Evolutionary conservation across 2,888 invertebrate genomes (phyloP).

Genomic region (Isoperla grammatica): DNA sequence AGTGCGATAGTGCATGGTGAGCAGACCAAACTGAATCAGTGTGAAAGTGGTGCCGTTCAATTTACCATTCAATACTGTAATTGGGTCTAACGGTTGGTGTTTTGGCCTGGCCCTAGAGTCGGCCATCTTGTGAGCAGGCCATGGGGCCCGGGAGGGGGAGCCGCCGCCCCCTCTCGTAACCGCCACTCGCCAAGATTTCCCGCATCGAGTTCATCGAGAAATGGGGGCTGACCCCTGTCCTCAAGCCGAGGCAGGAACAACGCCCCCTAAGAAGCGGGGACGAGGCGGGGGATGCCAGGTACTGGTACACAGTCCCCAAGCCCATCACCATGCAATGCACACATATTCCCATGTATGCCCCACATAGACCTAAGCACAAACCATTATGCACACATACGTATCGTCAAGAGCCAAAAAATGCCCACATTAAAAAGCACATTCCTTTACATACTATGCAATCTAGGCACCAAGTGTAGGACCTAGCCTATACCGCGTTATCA

Average conservation of each 20-base stretch:
- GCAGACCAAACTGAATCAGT: too few species aligned
- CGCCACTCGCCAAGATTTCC: conserved; percentile 82
- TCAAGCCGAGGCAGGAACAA: conserved; percentile 92
- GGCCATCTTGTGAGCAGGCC: conserved; percentile 33
- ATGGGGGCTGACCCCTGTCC: conserved; percentile 98
- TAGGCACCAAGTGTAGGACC: too few species aligned
- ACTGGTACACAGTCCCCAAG: conserved; percentile 35
- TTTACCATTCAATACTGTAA: not conserved
- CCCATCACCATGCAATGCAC: too few species aligned
- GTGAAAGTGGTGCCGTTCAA: too few species aligned
- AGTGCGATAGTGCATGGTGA: too few species aligned
- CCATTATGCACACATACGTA: too few species aligned
- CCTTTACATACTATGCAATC: too few species aligned
- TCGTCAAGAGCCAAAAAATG: too few species aligned
- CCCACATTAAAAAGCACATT: too few species aligned
- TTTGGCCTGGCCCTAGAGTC: conserved; percentile 13
- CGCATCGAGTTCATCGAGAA: conserved; percentile 95
- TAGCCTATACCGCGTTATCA: too few species aligned
- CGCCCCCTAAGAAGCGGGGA: conserved; percentile 68
- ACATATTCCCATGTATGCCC: too few species aligned
- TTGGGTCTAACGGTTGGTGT: conserved; percentile 23
- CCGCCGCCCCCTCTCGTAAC: conserved; percentile 55
- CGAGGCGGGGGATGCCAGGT: conserved; percentile 68
- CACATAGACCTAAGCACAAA: too few species aligned
- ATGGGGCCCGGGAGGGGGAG: conserved; percentile 58